These are phyloP conservation scores for Agraylea sexmaculata DNA, from an alignment of 1,140 invertebrate species.

Conservation along the genomic window DNA sequence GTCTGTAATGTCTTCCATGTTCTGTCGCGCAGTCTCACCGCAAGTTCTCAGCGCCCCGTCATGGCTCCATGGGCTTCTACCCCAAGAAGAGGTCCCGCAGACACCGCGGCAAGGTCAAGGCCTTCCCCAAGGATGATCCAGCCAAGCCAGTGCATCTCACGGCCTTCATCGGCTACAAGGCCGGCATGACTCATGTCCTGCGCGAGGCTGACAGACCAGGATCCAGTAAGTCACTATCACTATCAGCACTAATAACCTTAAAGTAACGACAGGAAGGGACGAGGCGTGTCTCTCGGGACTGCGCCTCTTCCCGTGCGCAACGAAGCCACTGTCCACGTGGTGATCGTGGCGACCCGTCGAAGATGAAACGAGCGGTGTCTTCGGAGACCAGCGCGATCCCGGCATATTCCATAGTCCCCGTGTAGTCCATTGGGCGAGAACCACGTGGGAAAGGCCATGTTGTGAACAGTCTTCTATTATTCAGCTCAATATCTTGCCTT, in stretches of 20 bases:
- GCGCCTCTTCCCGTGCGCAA: no score
- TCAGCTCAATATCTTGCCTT: neutral
- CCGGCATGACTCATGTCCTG: slow-evolving; percentile 99
- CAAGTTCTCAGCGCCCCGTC: slow-evolving; percentile 98
- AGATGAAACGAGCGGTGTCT: no score
- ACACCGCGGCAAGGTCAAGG: slow-evolving; percentile 98
- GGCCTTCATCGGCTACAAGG: slow-evolving; percentile 96
- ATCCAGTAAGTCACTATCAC: slow-evolving; percentile 93
- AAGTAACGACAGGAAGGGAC: no score
- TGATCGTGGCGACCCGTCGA: no score
- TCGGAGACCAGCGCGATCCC: no score
- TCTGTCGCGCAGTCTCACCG: slow-evolving; percentile 99
- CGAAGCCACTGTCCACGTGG: no score
- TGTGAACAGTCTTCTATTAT: slow-evolving; percentile 29
- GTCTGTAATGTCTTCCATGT: slow-evolving; percentile 32
- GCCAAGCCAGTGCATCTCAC: slow-evolving; percentile 96
- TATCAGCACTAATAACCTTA: no score
- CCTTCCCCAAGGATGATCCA: slow-evolving; percentile 98
- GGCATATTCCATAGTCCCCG: no score
- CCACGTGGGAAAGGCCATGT: slow-evolving; percentile 46
- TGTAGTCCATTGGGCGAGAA: slow-evolving; percentile 43
- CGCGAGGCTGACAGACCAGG: slow-evolving; percentile 98
- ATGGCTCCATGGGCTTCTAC: slow-evolving; percentile 99
- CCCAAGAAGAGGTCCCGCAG: slow-evolving; percentile 93
- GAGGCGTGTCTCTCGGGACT: no score